These are phyloP conservation scores for Leptopterna dolabrata DNA, from an alignment of 2,888 invertebrate species.

Conservation along the genomic window DNA sequence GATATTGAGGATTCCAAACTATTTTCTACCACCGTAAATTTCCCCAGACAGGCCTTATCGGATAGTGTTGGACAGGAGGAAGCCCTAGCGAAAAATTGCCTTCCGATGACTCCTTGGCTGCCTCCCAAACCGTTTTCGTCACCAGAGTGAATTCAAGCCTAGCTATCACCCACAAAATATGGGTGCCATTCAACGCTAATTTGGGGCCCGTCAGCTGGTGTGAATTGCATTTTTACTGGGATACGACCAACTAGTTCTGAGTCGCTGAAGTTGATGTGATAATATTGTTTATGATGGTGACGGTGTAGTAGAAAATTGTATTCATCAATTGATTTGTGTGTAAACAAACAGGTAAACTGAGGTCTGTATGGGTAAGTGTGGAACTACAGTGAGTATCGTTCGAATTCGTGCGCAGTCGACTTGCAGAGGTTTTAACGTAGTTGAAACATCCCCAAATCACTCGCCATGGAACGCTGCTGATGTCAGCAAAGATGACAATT, in stretches of 20 bases:
- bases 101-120: background rate
- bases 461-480: too few species aligned
- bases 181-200: background rate
- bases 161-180: background rate
- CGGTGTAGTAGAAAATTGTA: too few species aligned
- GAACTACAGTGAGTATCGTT: too few species aligned
- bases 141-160: background rate
- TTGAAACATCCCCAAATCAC: too few species aligned
- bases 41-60: background rate
- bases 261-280: background rate
- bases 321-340: too few species aligned
- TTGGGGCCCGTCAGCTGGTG: background rate
- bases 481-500: too few species aligned
- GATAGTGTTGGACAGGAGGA: background rate
- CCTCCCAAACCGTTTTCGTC: background rate
- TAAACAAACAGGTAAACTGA: too few species aligned
- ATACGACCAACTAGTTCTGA: background rate
- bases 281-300: background rate
- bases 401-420: too few species aligned
- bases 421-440: too few species aligned
- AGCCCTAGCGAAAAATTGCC: slow-evolving; percentile 5
- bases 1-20: background rate
- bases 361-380: too few species aligned
- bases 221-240: background rate
- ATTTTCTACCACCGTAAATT: background rate